Base-by-base conservation (phyloP, 1,140 invertebrate genomes). In the Drosophila repletoides region DNA sequence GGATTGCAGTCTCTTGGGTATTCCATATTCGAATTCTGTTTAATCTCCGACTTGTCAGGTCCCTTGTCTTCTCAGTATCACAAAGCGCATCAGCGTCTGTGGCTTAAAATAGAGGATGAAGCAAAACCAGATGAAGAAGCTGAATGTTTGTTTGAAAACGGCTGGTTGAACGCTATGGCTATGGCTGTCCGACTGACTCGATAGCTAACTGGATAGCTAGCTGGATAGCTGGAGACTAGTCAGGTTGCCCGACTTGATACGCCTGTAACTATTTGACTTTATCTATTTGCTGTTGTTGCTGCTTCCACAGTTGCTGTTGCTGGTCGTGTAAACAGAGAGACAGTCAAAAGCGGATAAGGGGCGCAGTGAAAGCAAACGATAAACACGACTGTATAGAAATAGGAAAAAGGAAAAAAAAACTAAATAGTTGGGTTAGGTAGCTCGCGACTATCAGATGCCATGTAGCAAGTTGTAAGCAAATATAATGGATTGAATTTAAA, bases 241-340 rank as follows among this genome's bases (percentile, higher is more conserved):
- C 64, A 65, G 63, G 68, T 74, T 65, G 49, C 60, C 70, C 53
- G 66, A 69, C 65, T 67, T 84, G 77, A 84, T 83, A 76, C 53
- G 64, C 69, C 72, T 77, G 77, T 79, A 84, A 83, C 74, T 84
- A 74, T 83, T 83, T 83, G 77, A 83, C 79, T 83, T 83, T 79
- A 84, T 83, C 70, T 74, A 71, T 74, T 70, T 77, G 77, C 71
- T 41, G 65, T 59, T 68, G 51, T 51, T 59, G 58, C 41, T 70
- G 34, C 45, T 29, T 2, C 5, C n/a, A 14, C 12, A 14, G 33
- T 5, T 34, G 0, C 43, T 38, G 41, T 22, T 46, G 43, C 43
- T 48, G 41, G 66, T 43, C 36, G 49, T 63, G 77, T 65, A 83
- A 77, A 81, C 69, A 81, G 52, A 65, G 28, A 40, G 36, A 55